A percentile compares a stretch with the other conserved stretches of the same genome.
These are phyloP conservation scores for Elgaria multicarinata DNA, from an alignment of 2,113 vertebrate genomes.

Conservation along the genomic window DNA sequence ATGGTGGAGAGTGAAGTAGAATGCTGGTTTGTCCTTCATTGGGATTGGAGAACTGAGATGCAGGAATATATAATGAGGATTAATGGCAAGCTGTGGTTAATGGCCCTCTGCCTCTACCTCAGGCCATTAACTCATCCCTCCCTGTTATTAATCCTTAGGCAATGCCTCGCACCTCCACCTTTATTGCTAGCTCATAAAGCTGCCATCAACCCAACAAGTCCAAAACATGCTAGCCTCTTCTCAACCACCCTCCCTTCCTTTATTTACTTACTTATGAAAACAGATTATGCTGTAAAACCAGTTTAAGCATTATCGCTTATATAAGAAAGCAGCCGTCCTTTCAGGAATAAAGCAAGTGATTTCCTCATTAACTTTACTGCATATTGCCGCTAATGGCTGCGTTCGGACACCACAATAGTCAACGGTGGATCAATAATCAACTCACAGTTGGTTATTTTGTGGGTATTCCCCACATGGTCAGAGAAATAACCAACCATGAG, in stretches of 20 bases:
- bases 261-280: conserved; percentile 17
- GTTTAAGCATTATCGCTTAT: background rate
- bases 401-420: too few species aligned
- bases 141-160: conserved; percentile 64
- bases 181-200: conserved; percentile 56
- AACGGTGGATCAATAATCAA: too few species aligned
- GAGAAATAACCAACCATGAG: too few species aligned
- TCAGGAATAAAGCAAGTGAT: background rate
- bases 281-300: conserved; percentile 24
- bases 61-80: conserved; percentile 64
- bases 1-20: conserved; percentile 36
- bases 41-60: conserved; percentile 41
- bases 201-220: conserved; percentile 47
- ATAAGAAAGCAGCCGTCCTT: background rate
- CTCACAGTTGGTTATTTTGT: too few species aligned
- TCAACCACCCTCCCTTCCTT: background rate
- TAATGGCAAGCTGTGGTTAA: conserved; percentile 69
- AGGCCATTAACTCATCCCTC: conserved; percentile 65
- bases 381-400: background rate
- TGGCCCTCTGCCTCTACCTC: conserved; percentile 61
- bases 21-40: conserved; percentile 50
- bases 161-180: conserved; percentile 43
- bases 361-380: background rate
- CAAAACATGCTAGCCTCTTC: background rate
- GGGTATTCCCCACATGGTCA: too few species aligned